Evolutionary conservation across 2,888 invertebrate genomes (phyloP), one percentile per base, ranked within the genome.

Genomic region (Cryptus armator): DNA sequence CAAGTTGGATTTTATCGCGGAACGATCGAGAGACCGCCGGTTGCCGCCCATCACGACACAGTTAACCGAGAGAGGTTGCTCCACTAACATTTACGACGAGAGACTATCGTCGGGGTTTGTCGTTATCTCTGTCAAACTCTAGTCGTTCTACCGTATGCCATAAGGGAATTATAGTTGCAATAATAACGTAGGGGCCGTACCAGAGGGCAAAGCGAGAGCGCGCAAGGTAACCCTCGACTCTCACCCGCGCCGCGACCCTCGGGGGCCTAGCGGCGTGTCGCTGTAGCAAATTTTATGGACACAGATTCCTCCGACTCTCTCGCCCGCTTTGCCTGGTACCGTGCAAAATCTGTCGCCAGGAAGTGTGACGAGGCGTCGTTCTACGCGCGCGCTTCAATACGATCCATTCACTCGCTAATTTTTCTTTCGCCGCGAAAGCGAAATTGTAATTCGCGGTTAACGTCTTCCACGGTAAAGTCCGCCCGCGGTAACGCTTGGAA

Each of bases 41-140:
- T 85, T 87, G 83, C 88, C 88, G 86, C 88, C 87, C 88, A 87
- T 89, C 88, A 86, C 86, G 88, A 86, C 86, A 83, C 86, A 81
- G 81, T 84, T 84, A 84, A 84, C 84, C 77, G 67, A 76, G 82
- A 84, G 81, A 84, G 83, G 86, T 83, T 88, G 88, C 86, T 89
- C 88, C 86, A 89, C 87, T 89, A 88, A 88, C 88, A 89, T 89
- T 88, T 89, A 85, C 81, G 78, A 37, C 37, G 82, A 79, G 62
- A 84, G 68, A 67, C 72, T 62, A 37, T 79, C 70, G 44, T 71
- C 79, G 59, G 64, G 72, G 78, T 62, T 46, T 84, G 56, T 75
- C 77, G 78, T 68, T 70, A 67, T 71, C 71, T 72, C 56, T 62
- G 68, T 56, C 76, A 71, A 16, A 67, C 16, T 16, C 71, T 56